Percentiles rank a stretch among this genome's conserved stretches.
These are phyloP conservation scores for Equus quagga DNA, from an alignment of 2,113 vertebrate genomes.

Conservation along the genomic window DNA sequence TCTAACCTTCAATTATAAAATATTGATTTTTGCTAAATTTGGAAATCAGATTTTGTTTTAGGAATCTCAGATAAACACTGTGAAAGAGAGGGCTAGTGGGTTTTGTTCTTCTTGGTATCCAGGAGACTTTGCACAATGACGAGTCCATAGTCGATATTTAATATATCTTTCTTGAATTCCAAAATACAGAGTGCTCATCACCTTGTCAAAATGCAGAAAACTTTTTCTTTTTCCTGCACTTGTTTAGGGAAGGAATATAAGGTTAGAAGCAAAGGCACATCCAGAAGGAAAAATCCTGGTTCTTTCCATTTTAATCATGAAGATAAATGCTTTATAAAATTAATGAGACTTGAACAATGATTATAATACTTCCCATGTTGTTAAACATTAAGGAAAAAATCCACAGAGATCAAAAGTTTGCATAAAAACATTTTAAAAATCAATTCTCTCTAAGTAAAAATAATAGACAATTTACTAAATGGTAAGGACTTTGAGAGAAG, in stretches of 20 bases:
- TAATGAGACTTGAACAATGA: neutral
- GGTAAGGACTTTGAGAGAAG: constrained; percentile 16
- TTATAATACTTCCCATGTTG: neutral
- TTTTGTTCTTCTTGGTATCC: neutral
- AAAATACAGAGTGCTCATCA: neutral
- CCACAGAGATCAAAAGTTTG: neutral
- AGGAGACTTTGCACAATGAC: neutral
- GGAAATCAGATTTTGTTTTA: constrained; percentile 11
- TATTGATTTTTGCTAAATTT: constrained; percentile 12
- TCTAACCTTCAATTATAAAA: constrained; percentile 46
- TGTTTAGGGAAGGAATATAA: neutral
- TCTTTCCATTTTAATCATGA: neutral
- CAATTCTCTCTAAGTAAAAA: constrained; percentile 9
- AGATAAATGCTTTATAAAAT: constrained; percentile 30
- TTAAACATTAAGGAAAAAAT: neutral
- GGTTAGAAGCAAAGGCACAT: neutral
- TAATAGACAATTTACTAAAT: neutral
- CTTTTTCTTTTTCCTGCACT: neutral
- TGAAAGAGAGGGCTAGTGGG: neutral
- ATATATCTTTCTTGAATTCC: neutral
- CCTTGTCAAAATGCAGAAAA: neutral
- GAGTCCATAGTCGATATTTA: neutral
- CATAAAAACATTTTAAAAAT: constrained; percentile 25
- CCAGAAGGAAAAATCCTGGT: neutral
- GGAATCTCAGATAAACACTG: neutral